Conservation (phyloP, 2,888 invertebrate genomes). For the Flexamia atlantica region DNA sequence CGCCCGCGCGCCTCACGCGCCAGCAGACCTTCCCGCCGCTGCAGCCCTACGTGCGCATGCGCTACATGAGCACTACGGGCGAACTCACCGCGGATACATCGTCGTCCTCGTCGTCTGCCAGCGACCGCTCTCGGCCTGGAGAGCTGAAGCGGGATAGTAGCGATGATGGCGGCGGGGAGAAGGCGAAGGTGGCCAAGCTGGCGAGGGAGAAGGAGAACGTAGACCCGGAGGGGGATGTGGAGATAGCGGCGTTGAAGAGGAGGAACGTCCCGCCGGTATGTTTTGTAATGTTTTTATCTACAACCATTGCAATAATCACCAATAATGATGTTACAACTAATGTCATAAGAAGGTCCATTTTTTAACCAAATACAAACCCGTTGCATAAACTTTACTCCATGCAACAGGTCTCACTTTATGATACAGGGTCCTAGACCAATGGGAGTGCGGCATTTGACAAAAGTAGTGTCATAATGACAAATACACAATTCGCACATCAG, state of each 20-base stretch:
- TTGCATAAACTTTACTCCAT: too few relatives aligned
- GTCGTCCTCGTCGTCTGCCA: slow-evolving; percentile 70
- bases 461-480: too few relatives aligned
- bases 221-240: slow-evolving; percentile 75
- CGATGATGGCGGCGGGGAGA: slow-evolving; percentile 73
- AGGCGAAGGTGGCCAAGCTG: slow-evolving; percentile 76
- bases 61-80: slow-evolving; percentile 81
- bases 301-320: too few relatives aligned
- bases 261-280: slow-evolving; percentile 72
- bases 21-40: slow-evolving; percentile 86
- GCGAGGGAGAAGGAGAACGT: slow-evolving; percentile 79
- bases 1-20: slow-evolving; percentile 77
- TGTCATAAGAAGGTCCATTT: too few relatives aligned
- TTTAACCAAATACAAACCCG: too few relatives aligned
- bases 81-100: slow-evolving; percentile 76
- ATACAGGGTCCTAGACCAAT: too few relatives aligned
- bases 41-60: slow-evolving; percentile 77
- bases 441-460: too few relatives aligned
- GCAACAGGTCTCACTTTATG: too few relatives aligned
- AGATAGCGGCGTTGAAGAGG: slow-evolving; percentile 69
- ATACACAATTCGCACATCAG: too few relatives aligned
- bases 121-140: slow-evolving; percentile 67
- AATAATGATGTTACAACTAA: too few relatives aligned
- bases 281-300: too few relatives aligned
- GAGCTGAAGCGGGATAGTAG: slow-evolving; percentile 72